Conservation (phyloP, 2,113 vertebrate genomes). For the Cebidichthys violaceus region DNA sequence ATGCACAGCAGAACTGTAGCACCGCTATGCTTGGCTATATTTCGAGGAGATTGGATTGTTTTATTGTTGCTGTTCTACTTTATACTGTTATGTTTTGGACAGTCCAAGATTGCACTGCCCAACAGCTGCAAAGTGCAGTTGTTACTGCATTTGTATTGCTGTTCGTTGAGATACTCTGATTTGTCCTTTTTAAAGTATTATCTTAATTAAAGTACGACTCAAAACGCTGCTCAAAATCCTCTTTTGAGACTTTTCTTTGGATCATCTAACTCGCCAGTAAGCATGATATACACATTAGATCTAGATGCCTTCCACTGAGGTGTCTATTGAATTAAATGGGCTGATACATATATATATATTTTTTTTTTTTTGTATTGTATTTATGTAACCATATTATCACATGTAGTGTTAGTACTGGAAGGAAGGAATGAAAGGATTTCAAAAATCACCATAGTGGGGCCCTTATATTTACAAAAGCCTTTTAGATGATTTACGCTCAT, state of each 20-base stretch:
- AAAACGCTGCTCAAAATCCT: slow-evolving; percentile 42
- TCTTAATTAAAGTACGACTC: slow-evolving; percentile 42
- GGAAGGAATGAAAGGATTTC: slow-evolving; percentile 10
- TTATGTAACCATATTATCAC: background rate
- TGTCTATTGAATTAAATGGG: background rate
- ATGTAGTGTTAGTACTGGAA: slow-evolving; percentile 16
- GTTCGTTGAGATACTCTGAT: slow-evolving; percentile 23
- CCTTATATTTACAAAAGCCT: slow-evolving; percentile 25
- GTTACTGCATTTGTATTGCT: slow-evolving; percentile 39
- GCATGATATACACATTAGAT: slow-evolving; percentile 12
- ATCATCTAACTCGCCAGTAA: slow-evolving; percentile 13
- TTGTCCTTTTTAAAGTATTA: slow-evolving; percentile 32
- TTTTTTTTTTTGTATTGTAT: background rate
- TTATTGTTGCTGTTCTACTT: slow-evolving; percentile 60
- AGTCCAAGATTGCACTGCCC: slow-evolving; percentile 42
- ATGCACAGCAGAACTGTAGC: slow-evolving; percentile 76
- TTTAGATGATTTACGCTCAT: slow-evolving; percentile 1
- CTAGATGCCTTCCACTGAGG: slow-evolving; percentile 12
- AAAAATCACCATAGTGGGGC: slow-evolving; percentile 19
- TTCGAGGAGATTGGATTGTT: slow-evolving; percentile 37
- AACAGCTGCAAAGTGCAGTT: slow-evolving; percentile 36
- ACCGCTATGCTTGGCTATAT: slow-evolving; percentile 60
- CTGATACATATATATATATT: too few species aligned
- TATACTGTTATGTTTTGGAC: slow-evolving; percentile 43
- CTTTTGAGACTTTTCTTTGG: slow-evolving; percentile 27